A percentile compares a stretch with the other conserved stretches of the same genome.
phyloP scores from a whole-genome alignment of 2,113 vertebrate genomes.

The Quiscalus mexicanus region DNA sequence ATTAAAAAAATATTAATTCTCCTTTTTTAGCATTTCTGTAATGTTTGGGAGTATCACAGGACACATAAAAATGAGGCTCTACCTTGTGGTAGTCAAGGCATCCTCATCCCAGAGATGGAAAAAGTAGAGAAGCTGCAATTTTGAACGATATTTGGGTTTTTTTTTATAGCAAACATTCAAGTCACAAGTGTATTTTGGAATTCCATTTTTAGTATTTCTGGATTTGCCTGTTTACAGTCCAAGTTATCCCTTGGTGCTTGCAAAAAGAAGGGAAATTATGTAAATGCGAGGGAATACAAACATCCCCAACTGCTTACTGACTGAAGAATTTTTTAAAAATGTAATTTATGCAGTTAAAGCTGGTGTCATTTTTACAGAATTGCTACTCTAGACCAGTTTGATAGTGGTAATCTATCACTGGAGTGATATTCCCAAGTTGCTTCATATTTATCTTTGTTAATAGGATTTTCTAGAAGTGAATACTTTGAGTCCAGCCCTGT shows the following conservation, averaged over 20 bases:
- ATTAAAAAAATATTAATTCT: background rate
- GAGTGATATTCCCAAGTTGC: background rate
- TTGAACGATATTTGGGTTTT: accelerated
- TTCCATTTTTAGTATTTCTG: background rate
- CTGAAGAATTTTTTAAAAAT: background rate
- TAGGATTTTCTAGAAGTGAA: background rate
- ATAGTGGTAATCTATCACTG: background rate
- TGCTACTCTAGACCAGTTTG: background rate
- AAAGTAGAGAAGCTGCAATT: background rate
- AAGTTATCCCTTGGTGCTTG: background rate
- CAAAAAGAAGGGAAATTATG: background rate
- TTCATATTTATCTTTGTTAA: background rate
- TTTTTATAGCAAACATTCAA: background rate
- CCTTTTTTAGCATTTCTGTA: background rate
- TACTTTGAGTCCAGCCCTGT: background rate
- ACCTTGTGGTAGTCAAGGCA: background rate
- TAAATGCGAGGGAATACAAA: background rate
- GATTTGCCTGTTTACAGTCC: background rate
- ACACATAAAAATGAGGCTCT: background rate
- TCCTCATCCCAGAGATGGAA: background rate
- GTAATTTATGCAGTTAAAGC: background rate
- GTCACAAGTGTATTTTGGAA: background rate
- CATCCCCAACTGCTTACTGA: background rate
- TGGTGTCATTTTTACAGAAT: background rate
- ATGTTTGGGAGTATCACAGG: background rate